A percentile compares a stretch with the other conserved stretches of the same genome.
phyloP scores from a whole-genome alignment of 2,797 vertebrate genomes.

The Danionella dracula region DNA sequence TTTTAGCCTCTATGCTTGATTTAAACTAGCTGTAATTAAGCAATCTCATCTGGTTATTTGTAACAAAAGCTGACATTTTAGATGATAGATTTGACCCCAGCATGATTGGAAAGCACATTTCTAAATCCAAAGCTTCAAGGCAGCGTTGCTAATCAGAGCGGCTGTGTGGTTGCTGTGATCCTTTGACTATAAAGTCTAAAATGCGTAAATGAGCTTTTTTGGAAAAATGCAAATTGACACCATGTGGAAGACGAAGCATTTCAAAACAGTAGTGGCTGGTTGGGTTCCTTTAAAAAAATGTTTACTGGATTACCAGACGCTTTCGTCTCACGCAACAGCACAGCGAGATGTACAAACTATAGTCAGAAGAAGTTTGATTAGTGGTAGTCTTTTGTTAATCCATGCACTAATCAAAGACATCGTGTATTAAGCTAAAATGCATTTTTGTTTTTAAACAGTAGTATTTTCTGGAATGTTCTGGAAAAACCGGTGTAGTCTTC shows the following conservation, averaged over 20 bases:
- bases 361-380: no score
- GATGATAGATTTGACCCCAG: not conserved
- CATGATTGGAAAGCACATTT: constrained; percentile 47
- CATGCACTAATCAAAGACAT: no score
- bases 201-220: constrained; percentile 68
- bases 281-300: constrained; percentile 52
- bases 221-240: constrained; percentile 71
- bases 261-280: constrained; percentile 64
- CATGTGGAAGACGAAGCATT: constrained; percentile 71
- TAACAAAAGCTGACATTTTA: not conserved
- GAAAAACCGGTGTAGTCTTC: no score
- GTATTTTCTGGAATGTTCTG: no score
- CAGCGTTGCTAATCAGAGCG: constrained; percentile 46
- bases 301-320: constrained; percentile 56
- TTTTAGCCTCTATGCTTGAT: not conserved
- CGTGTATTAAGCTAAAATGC: no score
- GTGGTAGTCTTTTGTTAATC: no score
- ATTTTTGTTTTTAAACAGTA: no score
- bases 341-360: constrained; percentile 36
- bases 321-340: constrained; percentile 61
- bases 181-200: constrained; percentile 63
- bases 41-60: not conserved
- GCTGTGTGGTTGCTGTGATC: constrained; percentile 60
- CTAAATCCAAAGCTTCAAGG: constrained; percentile 49
- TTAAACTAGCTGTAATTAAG: not conserved